Conservation (phyloP, 2,888 invertebrate species). For the Tryphoninae sp. region DNA sequence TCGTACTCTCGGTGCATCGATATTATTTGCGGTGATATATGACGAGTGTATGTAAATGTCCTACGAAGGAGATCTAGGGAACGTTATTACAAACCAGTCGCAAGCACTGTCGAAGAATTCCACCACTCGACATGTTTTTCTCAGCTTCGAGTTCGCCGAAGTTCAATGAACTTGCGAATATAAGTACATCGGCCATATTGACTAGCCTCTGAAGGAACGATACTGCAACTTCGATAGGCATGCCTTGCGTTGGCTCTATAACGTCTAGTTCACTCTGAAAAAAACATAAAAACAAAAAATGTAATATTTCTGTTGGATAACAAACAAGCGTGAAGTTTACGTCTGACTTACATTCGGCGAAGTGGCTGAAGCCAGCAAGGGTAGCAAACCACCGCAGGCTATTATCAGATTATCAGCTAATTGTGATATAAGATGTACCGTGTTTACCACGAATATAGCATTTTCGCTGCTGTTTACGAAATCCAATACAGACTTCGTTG, state of each 20-base stretch:
- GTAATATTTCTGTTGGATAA: slow-evolving; percentile 22
- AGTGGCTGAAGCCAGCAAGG: slow-evolving; percentile 98
- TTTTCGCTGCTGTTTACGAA: slow-evolving; percentile 99
- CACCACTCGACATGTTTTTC: slow-evolving; percentile 99
- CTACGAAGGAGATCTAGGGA: slow-evolving; percentile 35
- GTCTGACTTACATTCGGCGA: slow-evolving; percentile 94
- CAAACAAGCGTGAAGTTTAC: slow-evolving; percentile 1
- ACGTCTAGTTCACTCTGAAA: slow-evolving; percentile 97
- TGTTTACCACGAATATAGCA: slow-evolving; percentile 99
- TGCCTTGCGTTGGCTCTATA: slow-evolving; percentile 98
- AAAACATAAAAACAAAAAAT: slow-evolving; percentile 56
- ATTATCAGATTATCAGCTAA: slow-evolving; percentile 99
- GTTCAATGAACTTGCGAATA: slow-evolving; percentile 98
- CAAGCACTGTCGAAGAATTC: slow-evolving; percentile 97
- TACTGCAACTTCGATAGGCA: slow-evolving; percentile 98
- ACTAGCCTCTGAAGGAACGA: slow-evolving; percentile 98
- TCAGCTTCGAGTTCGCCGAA: slow-evolving; percentile 99
- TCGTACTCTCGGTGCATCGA: slow-evolving; percentile 56
- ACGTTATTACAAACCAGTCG: slow-evolving; percentile 87
- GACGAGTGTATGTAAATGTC: slow-evolving; percentile 50
- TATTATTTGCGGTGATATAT: slow-evolving; percentile 53
- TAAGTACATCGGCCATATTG: slow-evolving; percentile 98
- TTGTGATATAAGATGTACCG: slow-evolving; percentile 99
- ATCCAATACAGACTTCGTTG: slow-evolving; percentile 97
- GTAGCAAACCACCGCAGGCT: slow-evolving; percentile 98